Conservation (phyloP, 2,797 vertebrate genomes). For the Otus scops region DNA sequence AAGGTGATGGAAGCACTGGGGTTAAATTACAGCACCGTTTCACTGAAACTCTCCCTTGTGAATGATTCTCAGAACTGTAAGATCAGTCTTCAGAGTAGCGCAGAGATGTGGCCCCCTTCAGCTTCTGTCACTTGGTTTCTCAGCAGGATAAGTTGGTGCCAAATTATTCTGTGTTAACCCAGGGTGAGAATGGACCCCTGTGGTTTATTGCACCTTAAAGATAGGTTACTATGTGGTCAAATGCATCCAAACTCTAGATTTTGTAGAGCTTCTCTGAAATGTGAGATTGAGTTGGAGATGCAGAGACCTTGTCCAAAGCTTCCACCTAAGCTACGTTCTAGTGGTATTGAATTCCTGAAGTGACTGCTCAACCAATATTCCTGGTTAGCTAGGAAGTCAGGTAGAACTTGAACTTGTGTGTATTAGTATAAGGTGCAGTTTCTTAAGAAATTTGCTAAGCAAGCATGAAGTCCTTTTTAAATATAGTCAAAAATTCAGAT, state of each 20-base stretch:
- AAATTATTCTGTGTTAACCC: background rate
- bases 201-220: background rate
- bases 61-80: background rate
- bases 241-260: background rate
- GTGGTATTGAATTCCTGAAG: background rate
- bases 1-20: background rate
- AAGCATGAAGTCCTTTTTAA: slow-evolving; percentile 20
- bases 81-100: background rate
- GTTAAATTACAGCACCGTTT: background rate
- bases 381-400: background rate
- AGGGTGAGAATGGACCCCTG: background rate
- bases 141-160: background rate
- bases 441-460: background rate
- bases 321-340: background rate
- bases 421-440: background rate
- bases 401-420: background rate
- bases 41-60: background rate
- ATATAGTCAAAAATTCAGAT: background rate
- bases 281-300: background rate
- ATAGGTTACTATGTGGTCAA: background rate
- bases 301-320: background rate
- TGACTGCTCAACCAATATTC: background rate
- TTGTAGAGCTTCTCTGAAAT: background rate
- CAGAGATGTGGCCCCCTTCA: background rate
- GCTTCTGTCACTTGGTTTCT: background rate